These are phyloP conservation scores for Teleogryllus oceanicus DNA, from an alignment of 2,888 invertebrate genomes.

Conservation along the genomic window DNA sequence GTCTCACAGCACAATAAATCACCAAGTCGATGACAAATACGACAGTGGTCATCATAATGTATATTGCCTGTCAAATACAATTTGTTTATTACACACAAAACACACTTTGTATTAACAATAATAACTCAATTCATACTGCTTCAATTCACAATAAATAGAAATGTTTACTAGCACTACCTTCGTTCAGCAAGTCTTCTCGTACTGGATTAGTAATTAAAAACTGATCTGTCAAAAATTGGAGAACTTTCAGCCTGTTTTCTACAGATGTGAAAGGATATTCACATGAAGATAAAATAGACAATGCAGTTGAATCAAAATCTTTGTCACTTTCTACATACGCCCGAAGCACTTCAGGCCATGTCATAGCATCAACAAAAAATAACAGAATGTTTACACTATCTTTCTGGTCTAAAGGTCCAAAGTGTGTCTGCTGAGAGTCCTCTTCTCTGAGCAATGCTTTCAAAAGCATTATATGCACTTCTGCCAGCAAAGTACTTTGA, in stretches of 20 bases:
- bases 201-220: slow-evolving; percentile 91
- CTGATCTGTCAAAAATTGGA: slow-evolving; percentile 90
- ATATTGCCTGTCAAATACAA: slow-evolving; percentile 61
- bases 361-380: slow-evolving; percentile 89
- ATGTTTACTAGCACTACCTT: slow-evolving; percentile 58
- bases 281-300: slow-evolving; percentile 64
- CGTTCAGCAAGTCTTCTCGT: slow-evolving; percentile 87
- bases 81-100: too few species aligned
- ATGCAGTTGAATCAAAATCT: slow-evolving; percentile 68
- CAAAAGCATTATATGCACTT: slow-evolving; percentile 90
- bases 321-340: slow-evolving; percentile 89
- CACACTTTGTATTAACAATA: not conserved
- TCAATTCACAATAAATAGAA: slow-evolving; percentile 24
- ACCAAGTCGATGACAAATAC: slow-evolving; percentile 87
- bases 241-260: slow-evolving; percentile 72
- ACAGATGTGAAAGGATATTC: slow-evolving; percentile 87
- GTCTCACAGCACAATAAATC: slow-evolving; percentile 96
- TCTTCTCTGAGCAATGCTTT: slow-evolving; percentile 89
- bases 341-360: slow-evolving; percentile 91
- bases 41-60: slow-evolving; percentile 89
- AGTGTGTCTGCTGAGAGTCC: slow-evolving; percentile 90
- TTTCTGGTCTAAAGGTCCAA: slow-evolving; percentile 94
- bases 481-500: slow-evolving; percentile 84
- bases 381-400: slow-evolving; percentile 93
- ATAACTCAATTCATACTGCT: not conserved